phyloP scores from a whole-genome alignment of 2,888 invertebrate species.

The Eilema caniola region DNA sequence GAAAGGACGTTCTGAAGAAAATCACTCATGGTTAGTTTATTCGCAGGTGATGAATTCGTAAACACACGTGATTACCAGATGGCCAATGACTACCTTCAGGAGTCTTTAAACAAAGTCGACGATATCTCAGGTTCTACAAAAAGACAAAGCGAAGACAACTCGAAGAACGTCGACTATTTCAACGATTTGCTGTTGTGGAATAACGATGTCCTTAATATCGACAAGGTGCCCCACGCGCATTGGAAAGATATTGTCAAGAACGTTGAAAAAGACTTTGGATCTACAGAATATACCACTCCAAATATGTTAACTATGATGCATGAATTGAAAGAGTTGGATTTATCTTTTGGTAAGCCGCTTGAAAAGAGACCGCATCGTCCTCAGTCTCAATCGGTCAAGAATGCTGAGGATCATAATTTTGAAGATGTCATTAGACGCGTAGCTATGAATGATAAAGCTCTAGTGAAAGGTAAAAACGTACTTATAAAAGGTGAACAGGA shows the following conservation, averaged over 20 bases:
- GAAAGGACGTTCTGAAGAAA: no score
- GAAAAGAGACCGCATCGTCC: background rate
- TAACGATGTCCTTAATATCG: slow-evolving; percentile 59
- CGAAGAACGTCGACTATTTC: slow-evolving; percentile 56
- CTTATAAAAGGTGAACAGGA: slow-evolving; percentile 45
- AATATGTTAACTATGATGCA: slow-evolving; percentile 38
- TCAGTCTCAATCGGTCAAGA: background rate
- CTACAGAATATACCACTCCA: slow-evolving; percentile 37
- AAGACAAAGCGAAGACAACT: background rate
- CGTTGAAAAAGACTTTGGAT: slow-evolving; percentile 21
- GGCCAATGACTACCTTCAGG: background rate
- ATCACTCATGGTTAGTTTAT: no score
- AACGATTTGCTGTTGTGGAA: slow-evolving; percentile 66
- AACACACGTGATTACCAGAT: background rate
- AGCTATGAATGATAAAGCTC: slow-evolving; percentile 31
- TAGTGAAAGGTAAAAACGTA: slow-evolving; percentile 35
- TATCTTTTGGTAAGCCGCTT: background rate
- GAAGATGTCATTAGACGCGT: slow-evolving; percentile 25
- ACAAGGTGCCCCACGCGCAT: slow-evolving; percentile 40
- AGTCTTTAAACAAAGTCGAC: background rate
- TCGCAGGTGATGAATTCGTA: background rate
- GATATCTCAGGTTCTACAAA: background rate
- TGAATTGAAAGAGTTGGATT: slow-evolving; percentile 38
- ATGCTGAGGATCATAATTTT: background rate
- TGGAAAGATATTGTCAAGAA: slow-evolving; percentile 50